Evolutionary conservation across 2,888 invertebrate genomes (phyloP).

Genomic region (Eupithecia tripunctaria): DNA sequence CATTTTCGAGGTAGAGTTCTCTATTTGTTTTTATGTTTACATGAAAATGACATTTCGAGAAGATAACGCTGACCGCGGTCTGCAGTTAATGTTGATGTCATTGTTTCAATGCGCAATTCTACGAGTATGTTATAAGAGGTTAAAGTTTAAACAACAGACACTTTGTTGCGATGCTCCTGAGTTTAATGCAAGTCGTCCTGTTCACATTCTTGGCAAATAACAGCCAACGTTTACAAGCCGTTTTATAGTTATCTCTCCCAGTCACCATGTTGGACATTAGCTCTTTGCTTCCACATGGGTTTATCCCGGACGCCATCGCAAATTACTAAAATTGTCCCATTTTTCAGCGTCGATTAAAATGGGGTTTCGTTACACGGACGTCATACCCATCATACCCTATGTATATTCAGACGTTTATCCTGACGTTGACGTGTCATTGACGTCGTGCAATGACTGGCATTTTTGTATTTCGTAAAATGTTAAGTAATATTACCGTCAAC

Average conservation of each 20-base stretch:
- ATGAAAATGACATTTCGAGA: slow-evolving; percentile 33
- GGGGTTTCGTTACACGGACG: slow-evolving; percentile 50
- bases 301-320: slow-evolving; percentile 29
- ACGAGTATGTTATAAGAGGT: not conserved
- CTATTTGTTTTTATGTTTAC: slow-evolving; percentile 37
- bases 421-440: slow-evolving; percentile 72
- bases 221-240: slow-evolving; percentile 5
- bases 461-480: slow-evolving; percentile 65
- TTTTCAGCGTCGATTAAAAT: slow-evolving; percentile 53
- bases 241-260: slow-evolving; percentile 17
- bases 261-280: slow-evolving; percentile 17
- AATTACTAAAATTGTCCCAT: slow-evolving; percentile 50
- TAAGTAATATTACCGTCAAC: slow-evolving; percentile 81
- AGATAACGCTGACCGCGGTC: slow-evolving; percentile 33
- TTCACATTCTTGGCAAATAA: slow-evolving; percentile 12
- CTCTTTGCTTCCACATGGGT: not conserved
- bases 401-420: slow-evolving; percentile 70
- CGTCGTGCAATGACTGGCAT: slow-evolving; percentile 70
- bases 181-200: slow-evolving; percentile 2
- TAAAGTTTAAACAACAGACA: slow-evolving; percentile 14
- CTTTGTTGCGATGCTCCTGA: slow-evolving; percentile 1
- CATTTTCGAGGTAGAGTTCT: slow-evolving; percentile 34
- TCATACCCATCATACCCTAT: slow-evolving; percentile 34
- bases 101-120: slow-evolving; percentile 24
- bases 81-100: slow-evolving; percentile 35